phyloP scores from a whole-genome alignment of 2,797 vertebrate species.

The Gila robusta region DNA sequence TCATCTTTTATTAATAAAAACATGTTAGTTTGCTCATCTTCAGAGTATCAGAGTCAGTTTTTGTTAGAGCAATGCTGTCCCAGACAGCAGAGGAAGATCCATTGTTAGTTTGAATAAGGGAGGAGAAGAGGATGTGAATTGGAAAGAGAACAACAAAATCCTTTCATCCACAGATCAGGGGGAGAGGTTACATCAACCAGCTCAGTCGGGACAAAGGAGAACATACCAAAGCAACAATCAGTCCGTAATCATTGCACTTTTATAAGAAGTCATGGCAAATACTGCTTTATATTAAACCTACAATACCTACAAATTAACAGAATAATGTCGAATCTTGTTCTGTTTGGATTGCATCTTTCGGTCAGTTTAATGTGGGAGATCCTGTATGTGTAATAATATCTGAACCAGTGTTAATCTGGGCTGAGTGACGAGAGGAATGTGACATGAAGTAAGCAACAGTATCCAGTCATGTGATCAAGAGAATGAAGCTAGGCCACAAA shows the following conservation, averaged over 20 bases:
- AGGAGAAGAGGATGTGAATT: constrained; percentile 27
- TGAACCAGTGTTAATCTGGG: constrained; percentile 27
- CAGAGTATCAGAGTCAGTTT: neutral
- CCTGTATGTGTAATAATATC: neutral
- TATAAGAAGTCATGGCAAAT: neutral
- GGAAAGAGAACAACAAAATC: constrained; percentile 32
- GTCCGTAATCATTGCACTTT: neutral
- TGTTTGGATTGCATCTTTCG: neutral
- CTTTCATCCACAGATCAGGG: constrained; percentile 8
- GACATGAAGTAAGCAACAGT: constrained; percentile 24
- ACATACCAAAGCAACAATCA: constrained; percentile 3
- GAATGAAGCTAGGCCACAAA: neutral
- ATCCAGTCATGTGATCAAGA: constrained; percentile 28
- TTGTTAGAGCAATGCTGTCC: constrained; percentile 22
- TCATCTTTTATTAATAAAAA: neutral
- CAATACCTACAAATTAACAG: neutral
- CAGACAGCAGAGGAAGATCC: constrained; percentile 14
- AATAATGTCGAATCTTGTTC: neutral
- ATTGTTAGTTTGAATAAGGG: constrained; percentile 26
- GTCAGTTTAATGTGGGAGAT: constrained; percentile 8
- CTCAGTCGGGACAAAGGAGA: neutral
- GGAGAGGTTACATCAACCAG: constrained; percentile 23
- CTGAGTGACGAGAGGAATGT: neutral
- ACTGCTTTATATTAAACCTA: neutral
- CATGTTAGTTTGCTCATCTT: neutral